Base-by-base conservation (phyloP, 2,113 vertebrate species). In the Tachuris rubrigastra region DNA sequence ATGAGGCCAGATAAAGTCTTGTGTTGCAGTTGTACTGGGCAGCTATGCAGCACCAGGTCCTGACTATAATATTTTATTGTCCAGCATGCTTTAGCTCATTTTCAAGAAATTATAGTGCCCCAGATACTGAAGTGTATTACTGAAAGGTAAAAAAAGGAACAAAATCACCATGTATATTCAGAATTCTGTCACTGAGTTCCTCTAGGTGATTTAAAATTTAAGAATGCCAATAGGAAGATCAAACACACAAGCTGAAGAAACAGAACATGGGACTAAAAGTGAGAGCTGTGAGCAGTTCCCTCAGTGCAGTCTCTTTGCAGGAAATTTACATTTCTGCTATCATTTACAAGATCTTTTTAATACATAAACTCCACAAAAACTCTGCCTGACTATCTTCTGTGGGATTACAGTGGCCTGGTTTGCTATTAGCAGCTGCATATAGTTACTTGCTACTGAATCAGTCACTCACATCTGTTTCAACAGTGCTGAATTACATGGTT, bases 161-260 rank as follows among this genome's bases (percentile, higher is more conserved):
- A 60, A 79, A 82, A 39, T 33, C 25, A 46, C 23, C 7, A 6
- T 17, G 7, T 60, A 12, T 65, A 37, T 69, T 92, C 56, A 55
- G 47, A 81, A 63, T 81, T 67, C 55, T 78, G 35, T 81, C 67
- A 37, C 63, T 55, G 72, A 71, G 30, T 44, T 88, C 27, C 44
- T 81, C 39, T 59, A 72, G 24, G 47, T 81, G 73, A 60, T 87
- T 31, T 68, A 65, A 60, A 89, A 65, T 87, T 87, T 82, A 53
- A 58, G 52, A 75, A 58, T 60, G 28, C 41, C 41, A 39, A 21
- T 44, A 56, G 35, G 21, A 90, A 44, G 65, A 21, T 52, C 35
- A 87, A 25, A 39, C 0, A 0, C 44, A 49, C 33, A 68, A 67
- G 13, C 12, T 19, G 52, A 7, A 56, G 53, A 53, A n/a, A 33